Conservation (phyloP, 2,113 vertebrate species). For the Planiliza haematocheilus region DNA sequence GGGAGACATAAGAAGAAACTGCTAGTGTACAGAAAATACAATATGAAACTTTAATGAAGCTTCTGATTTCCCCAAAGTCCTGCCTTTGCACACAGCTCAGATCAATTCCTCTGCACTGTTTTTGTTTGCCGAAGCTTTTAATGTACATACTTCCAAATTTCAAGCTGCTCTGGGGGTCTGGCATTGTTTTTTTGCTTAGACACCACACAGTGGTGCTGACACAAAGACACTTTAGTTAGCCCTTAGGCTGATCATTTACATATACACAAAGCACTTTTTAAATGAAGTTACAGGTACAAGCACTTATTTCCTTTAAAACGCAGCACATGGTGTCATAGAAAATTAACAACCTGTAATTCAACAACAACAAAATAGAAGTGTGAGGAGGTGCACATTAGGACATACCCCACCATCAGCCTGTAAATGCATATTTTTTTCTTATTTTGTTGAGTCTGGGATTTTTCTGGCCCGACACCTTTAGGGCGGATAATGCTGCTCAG, state of each 20-base stretch:
- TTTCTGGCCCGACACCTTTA: no score
- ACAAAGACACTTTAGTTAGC: constrained; percentile 40
- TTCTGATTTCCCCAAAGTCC: constrained; percentile 79
- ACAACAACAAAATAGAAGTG: no score
- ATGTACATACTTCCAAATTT: constrained; percentile 55
- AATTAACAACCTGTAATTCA: no score
- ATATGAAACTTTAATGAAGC: constrained; percentile 82
- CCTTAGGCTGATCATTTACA: constrained; percentile 4
- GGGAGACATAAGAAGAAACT: constrained; percentile 69
- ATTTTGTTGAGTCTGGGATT: no score
- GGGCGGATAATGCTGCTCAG: no score
- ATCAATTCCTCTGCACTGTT: constrained; percentile 66
- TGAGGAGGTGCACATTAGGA: no score
- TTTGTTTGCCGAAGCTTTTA: constrained; percentile 64
- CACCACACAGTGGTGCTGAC: constrained; percentile 53
- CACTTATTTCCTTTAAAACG: no score
- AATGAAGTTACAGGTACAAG: no score
- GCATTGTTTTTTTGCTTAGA: constrained; percentile 49
- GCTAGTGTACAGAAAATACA: constrained; percentile 74
- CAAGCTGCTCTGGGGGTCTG: constrained; percentile 38
- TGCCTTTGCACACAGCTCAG: constrained; percentile 70
- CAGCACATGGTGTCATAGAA: no score
- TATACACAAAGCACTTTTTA: neutral
- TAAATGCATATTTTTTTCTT: no score
- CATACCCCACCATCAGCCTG: no score